These are phyloP conservation scores for Ochropacha duplaris DNA, from an alignment of 2,888 invertebrate species.

Conservation along the genomic window DNA sequence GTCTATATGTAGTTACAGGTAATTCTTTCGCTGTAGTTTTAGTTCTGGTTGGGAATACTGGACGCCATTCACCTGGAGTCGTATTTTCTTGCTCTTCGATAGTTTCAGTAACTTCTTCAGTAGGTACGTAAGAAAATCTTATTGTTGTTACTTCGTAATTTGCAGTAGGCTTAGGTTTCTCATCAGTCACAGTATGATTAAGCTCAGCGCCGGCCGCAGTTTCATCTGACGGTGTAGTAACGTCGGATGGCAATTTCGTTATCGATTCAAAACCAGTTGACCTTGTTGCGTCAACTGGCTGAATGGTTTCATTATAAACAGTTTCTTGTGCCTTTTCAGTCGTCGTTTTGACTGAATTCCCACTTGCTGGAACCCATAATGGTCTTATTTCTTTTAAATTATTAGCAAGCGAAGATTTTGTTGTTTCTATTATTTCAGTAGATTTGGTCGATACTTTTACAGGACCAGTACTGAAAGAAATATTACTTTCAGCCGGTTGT, in stretches of 20 bases:
- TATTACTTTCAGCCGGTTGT: conserved; percentile 61
- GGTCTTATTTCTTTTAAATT: conserved; percentile 43
- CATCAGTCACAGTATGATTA: conserved; percentile 44
- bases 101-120: conserved; percentile 39
- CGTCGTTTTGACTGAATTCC: conserved; percentile 39
- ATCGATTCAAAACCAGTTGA: conserved; percentile 77
- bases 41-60: conserved; percentile 58
- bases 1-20: conserved; percentile 72
- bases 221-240: conserved; percentile 74
- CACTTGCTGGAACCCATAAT: conserved; percentile 54
- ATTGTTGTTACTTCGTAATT: conserved; percentile 76
- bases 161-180: conserved; percentile 43
- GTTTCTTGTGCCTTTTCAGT: conserved; percentile 37
- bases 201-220: conserved; percentile 47
- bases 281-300: conserved; percentile 56
- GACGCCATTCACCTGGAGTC: conserved; percentile 55
- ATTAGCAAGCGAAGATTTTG: conserved; percentile 19
- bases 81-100: conserved; percentile 27
- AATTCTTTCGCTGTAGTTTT: conserved; percentile 47
- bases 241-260: conserved; percentile 69
- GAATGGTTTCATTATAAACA: conserved; percentile 48
- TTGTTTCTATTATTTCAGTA: conserved; percentile 36
- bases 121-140: conserved; percentile 69
- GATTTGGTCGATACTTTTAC: conserved; percentile 42
- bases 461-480: conserved; percentile 47